phyloP scores from a whole-genome alignment of 2,113 vertebrate species.

The Hemibates koningsi region DNA sequence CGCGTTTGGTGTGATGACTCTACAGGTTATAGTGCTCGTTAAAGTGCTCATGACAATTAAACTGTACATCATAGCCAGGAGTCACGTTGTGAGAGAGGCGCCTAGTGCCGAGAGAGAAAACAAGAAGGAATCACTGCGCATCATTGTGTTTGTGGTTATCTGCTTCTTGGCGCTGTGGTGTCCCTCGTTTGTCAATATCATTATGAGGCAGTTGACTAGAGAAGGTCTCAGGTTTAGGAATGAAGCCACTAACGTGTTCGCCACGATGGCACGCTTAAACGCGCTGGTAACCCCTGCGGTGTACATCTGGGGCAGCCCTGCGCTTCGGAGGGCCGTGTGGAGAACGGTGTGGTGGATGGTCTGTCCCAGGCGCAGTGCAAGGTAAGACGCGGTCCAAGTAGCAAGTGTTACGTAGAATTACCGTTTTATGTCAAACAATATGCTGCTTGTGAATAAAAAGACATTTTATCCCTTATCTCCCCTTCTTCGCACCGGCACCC shows the following conservation, averaged over 20 bases:
- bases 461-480: not conserved
- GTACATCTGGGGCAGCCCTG: slow-evolving; percentile 72
- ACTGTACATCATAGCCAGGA: slow-evolving; percentile 67
- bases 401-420: not conserved
- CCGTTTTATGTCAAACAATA: not conserved
- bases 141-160: slow-evolving; percentile 73
- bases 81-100: slow-evolving; percentile 61
- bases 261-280: slow-evolving; percentile 69
- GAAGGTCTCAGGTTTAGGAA: slow-evolving; percentile 64
- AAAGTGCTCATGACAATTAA: slow-evolving; percentile 72
- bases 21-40: slow-evolving; percentile 66
- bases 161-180: slow-evolving; percentile 70
- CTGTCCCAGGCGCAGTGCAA: slow-evolving; percentile 4
- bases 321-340: slow-evolving; percentile 63
- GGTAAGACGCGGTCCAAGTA: not conserved
- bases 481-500: not conserved
- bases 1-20: slow-evolving; percentile 65
- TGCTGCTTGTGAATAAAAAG: not conserved
- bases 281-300: slow-evolving; percentile 67
- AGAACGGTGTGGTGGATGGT: slow-evolving; percentile 47
- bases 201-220: slow-evolving; percentile 59
- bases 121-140: slow-evolving; percentile 70
- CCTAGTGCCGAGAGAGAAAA: slow-evolving; percentile 60
- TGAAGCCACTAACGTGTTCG: slow-evolving; percentile 71
- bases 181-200: slow-evolving; percentile 73